Base-by-base conservation (phyloP, 1,140 invertebrate species). In the Cherax quadricarinatus region DNA sequence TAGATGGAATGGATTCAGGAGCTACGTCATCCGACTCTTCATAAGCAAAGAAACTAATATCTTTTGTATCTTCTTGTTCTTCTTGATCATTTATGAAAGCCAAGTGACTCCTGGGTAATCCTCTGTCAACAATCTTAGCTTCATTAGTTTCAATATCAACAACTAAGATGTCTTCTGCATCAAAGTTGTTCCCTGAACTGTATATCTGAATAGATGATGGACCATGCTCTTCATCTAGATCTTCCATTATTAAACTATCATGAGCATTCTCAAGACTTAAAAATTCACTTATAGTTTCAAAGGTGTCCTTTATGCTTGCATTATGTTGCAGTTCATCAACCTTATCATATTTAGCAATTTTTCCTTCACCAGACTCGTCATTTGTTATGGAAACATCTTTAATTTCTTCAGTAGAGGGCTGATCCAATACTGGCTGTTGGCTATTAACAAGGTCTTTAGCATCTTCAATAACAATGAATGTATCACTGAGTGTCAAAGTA, bases 131-230 rank as follows among this genome's bases (percentile, higher is more conserved):
- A 0, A 96, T 91, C 21, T 95, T 95, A 60, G 95, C 96, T 94
- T 95, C 94, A 91, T 96, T 96, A 3, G 96, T 96, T 93, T 95
- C 94, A 0, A 95, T 96, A 93, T 96, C 95, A 48, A 96, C 95
- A 48, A 96, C 94, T 5, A 96, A 94, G 80, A 96, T 94, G 93
- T 91, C 89, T 66, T 96, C 96, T 87, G 96, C 96, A 14, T 94
- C 94, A 24, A 93, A 92, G 16, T 85, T 89, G 53, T 90, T 86
- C 90, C 89, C 81, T 86, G 84, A 87, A 57, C 94, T 92, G 83
- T 93, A 88, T 16, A 93, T 53, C 12, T 88, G 85, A 62, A 92
- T 92, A n/a, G 91, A 92, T 14, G 86, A 57, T 30, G 86, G 86
- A 7, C 91, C 86, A 48, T 82, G n/a, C 6, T 92, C 91, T 30